Conservation (phyloP, 2,797 vertebrate species). For the Phalloptychus januarius region DNA sequence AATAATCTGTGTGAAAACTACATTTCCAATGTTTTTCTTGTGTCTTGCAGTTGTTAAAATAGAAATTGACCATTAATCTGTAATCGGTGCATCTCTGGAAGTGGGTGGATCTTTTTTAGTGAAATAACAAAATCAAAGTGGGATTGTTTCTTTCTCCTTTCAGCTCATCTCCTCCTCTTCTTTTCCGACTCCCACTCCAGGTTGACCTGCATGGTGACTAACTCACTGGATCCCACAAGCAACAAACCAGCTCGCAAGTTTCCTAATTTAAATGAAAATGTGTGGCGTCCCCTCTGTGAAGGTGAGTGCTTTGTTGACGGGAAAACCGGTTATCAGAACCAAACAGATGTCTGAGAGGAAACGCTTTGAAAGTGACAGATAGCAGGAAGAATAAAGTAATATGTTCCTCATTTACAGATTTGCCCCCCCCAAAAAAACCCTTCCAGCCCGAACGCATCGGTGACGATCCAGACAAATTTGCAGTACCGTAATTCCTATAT, state of each 20-base stretch:
- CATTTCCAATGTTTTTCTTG: background rate
- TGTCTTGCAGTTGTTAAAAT: background rate
- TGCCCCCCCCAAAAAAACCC: background rate
- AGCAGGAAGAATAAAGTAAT: constrained; percentile 15
- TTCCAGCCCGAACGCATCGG: too few species aligned
- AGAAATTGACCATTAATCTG: background rate
- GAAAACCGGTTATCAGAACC: constrained; percentile 65
- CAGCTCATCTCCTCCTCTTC: constrained; percentile 13
- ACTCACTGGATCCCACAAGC: constrained; percentile 41
- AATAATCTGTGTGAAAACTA: background rate
- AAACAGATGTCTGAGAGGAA: constrained; percentile 59
- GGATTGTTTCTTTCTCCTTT: background rate
- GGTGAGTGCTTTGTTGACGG: constrained; percentile 62
- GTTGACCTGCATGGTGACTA: constrained; percentile 57
- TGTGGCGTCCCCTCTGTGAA: constrained; percentile 28
- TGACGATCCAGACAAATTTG: too few species aligned
- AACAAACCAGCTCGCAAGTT: constrained; percentile 41
- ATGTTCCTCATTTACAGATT: constrained; percentile 1
- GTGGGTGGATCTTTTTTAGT: background rate
- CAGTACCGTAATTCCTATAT: too few species aligned
- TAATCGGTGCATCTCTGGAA: background rate
- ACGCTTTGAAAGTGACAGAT: constrained; percentile 49
- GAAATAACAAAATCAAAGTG: constrained; percentile 18
- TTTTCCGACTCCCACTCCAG: constrained; percentile 23
- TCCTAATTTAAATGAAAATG: constrained; percentile 61